Percentiles rank a stretch among this genome's conserved stretches.
phyloP scores from a whole-genome alignment of 1,140 invertebrate species.

The Planococcus citri region DNA sequence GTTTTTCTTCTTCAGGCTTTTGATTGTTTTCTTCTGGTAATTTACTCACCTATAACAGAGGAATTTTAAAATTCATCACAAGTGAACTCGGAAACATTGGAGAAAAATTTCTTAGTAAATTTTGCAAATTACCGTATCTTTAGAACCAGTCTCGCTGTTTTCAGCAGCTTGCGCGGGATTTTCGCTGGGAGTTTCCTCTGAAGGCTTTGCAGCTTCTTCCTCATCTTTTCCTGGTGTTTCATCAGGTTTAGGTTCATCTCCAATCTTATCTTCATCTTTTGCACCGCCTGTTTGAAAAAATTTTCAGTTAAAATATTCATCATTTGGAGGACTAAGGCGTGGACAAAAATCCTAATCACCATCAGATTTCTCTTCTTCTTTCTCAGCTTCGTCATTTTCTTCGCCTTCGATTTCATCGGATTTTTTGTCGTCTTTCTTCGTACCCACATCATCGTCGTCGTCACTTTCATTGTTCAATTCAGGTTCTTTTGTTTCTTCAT shows the following conservation, averaged over 20 bases:
- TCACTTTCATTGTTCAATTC: constrained; percentile 30
- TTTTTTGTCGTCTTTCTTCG: constrained; percentile 25
- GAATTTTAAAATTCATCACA: not conserved
- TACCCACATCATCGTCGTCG: constrained; percentile 30
- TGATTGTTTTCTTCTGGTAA: constrained; percentile 16
- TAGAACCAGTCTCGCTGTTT: constrained; percentile 29
- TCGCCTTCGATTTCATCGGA: constrained; percentile 27
- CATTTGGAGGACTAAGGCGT: not conserved
- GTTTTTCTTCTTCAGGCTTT: constrained; percentile 21
- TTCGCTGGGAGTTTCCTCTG: constrained; percentile 42
- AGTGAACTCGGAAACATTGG: not conserved
- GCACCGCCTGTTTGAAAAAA: constrained; percentile 27
- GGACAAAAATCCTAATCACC: not conserved
- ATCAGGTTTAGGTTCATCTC: constrained; percentile 32
- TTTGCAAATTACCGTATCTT: constrained; percentile 29
- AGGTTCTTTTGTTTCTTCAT: constrained; percentile 24
- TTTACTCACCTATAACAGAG: not conserved
- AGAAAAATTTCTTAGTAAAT: not conserved
- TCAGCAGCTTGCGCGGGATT: constrained; percentile 31
- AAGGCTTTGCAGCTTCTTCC: constrained; percentile 40
- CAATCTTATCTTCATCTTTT: constrained; percentile 33
- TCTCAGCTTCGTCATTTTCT: constrained; percentile 28
- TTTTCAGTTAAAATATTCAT: too few relatives aligned
- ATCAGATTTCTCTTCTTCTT: constrained; percentile 28
- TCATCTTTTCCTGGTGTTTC: constrained; percentile 36